A percentile compares a stretch with the other conserved stretches of the same genome.
Evolutionary conservation across 2,797 vertebrate species (phyloP).

Genomic region (Valencia hispanica): DNA sequence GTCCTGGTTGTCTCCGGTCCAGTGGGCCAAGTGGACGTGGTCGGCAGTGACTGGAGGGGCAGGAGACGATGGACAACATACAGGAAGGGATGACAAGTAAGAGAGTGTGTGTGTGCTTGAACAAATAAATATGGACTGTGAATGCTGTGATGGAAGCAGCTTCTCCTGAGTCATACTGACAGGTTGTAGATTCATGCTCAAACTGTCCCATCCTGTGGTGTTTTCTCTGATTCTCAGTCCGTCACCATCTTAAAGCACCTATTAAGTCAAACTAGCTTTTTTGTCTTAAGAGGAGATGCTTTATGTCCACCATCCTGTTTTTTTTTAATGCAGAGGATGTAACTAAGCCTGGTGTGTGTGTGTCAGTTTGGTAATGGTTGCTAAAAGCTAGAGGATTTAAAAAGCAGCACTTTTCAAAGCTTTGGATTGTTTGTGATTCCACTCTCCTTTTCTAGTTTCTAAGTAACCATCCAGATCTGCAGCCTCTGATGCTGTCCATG

Average conservation of each 20-base stretch:
- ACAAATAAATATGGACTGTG: conserved; percentile 11
- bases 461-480: conserved; percentile 73
- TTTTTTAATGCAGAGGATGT: conserved; percentile 24
- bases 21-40: conserved; percentile 98
- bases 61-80: conserved; percentile 71
- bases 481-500: conserved; percentile 57
- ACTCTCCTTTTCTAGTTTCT: conserved; percentile 64
- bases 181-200: conserved; percentile 50
- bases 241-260: conserved; percentile 40
- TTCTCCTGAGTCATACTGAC: conserved; percentile 63
- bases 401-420: conserved; percentile 60
- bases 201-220: conserved; percentile 28
- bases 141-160: conserved; percentile 30
- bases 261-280: conserved; percentile 36
- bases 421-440: conserved; percentile 32
- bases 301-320: too few species aligned
- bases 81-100: conserved; percentile 71
- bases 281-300: conserved; percentile 12
- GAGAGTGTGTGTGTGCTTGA: conserved; percentile 39
- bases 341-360: conserved; percentile 1
- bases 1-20: conserved; percentile 92
- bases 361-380: conserved; percentile 40
- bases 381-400: conserved; percentile 34
- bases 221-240: conserved; percentile 51
- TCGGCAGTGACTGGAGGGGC: conserved; percentile 87